Evolutionary conservation across 1,140 invertebrate species (phyloP).

Genomic region (Pogonus chalceus): DNA sequence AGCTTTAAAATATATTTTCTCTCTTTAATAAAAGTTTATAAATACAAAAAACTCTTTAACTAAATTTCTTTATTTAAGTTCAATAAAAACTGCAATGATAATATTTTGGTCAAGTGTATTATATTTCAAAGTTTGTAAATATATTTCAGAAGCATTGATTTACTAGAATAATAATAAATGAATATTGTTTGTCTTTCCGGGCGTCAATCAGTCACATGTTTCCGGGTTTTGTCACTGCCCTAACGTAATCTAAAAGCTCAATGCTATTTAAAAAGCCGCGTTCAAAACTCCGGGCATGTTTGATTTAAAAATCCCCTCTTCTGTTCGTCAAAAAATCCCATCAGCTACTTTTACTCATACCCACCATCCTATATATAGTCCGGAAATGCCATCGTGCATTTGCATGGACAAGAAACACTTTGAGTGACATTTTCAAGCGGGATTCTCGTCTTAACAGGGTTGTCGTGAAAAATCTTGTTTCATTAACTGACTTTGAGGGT

Average conservation of each 20-base stretch:
- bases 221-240: not conserved
- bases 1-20: no score
- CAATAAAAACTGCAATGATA: no score
- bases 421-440: constrained; percentile 1
- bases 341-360: not conserved
- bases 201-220: not conserved
- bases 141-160: no score
- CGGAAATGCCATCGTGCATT: not conserved
- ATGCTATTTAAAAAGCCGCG: constrained; percentile 5
- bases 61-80: no score
- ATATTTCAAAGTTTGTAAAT: no score
- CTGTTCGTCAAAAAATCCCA: not conserved
- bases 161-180: no score
- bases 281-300: constrained; percentile 1
- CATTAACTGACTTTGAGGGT: constrained; percentile 33
- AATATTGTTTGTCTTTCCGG: no score
- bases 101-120: no score
- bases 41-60: no score
- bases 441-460: constrained; percentile 23
- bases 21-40: no score
- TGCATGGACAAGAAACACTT: not conserved
- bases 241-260: not conserved
- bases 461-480: constrained; percentile 32
- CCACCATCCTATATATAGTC: not conserved
- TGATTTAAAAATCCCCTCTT: constrained; percentile 5